These are phyloP conservation scores for Heliconius cydno DNA, from an alignment of 2,888 invertebrate species.

Conservation along the genomic window DNA sequence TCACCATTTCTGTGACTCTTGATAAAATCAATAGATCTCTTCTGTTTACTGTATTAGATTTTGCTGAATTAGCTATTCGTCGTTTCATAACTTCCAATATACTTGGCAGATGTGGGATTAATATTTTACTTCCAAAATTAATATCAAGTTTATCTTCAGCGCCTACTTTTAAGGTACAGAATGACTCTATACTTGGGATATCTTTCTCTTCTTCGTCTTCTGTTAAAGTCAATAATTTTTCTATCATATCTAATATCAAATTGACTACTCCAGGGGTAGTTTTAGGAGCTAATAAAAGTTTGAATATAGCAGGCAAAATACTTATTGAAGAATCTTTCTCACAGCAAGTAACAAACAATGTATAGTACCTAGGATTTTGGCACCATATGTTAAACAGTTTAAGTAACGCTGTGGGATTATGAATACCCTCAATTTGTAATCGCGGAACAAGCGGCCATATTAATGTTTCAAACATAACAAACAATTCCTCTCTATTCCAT, in stretches of 20 bases:
- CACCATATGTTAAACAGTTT: slow-evolving; percentile 92
- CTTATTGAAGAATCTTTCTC: slow-evolving; percentile 74
- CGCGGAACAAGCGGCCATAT: slow-evolving; percentile 92
- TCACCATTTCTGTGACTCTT: slow-evolving; percentile 89
- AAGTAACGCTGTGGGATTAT: slow-evolving; percentile 91
- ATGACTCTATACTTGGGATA: slow-evolving; percentile 68
- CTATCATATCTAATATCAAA: slow-evolving; percentile 88
- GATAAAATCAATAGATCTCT: slow-evolving; percentile 89
- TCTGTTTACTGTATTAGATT: slow-evolving; percentile 84
- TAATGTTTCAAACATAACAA: slow-evolving; percentile 89
- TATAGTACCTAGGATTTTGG: slow-evolving; percentile 89
- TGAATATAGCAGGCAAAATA: slow-evolving; percentile 87
- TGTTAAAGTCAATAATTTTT: slow-evolving; percentile 87
- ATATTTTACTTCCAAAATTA: slow-evolving; percentile 88
- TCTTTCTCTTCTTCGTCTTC: slow-evolving; percentile 83
- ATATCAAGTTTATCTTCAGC: slow-evolving; percentile 63
- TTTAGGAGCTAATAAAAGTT: slow-evolving; percentile 88
- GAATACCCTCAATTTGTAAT: slow-evolving; percentile 90
- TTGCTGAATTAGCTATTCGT: slow-evolving; percentile 84
- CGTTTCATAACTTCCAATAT: slow-evolving; percentile 88
- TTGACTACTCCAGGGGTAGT: slow-evolving; percentile 86
- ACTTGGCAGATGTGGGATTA: slow-evolving; percentile 88
- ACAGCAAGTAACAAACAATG: slow-evolving; percentile 85
- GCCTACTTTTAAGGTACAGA: slow-evolving; percentile 61
- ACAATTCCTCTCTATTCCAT: slow-evolving; percentile 88